Evolutionary conservation across 2,113 vertebrate species (phyloP), one percentile per base, ranked within the genome.

Genomic region (Cyprinodon variegatus): DNA sequence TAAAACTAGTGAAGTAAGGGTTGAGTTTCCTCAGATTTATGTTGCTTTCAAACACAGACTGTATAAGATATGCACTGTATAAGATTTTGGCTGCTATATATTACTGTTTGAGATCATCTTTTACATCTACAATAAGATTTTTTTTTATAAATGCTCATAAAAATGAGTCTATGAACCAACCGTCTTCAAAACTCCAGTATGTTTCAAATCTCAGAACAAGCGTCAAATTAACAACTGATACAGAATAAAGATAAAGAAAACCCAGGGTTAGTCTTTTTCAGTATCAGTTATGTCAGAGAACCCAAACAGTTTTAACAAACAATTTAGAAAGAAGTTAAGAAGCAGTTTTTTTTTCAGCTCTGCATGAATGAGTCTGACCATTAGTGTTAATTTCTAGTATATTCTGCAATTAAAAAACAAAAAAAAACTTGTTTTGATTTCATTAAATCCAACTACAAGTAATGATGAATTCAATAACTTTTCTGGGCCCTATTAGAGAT

Each of bases 1-100:
- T 15, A 72, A 10, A 62, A 40, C 38, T 50, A 65, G 40, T 81
- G 57, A 57, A 59, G 29, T 15, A 17, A 48, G 61, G 15, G 66
- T 70, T 13, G 15, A 76, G 65, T 40, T 0, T 2, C 43, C 43
- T 53, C 53, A 63, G 65, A 78, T 68, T 60, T 12, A 14, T 10
- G 36, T 43, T 11, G 4, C n/a, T 29, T 8, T 20, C 2, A 8
- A 37, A 29, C 15, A 14, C 20, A 17, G 48, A 6, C 6, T 53
- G 17, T 15, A 53, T 20, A 53, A 57, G 20, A 57, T 57, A n/a
- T 9, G 17, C 14, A 4, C 50, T 20, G 7, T 17, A 8, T 7
- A 57, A 20, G 43, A 11, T 45, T 45, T 45, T 45, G 50, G 1
- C 50, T n/a, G 50, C 29, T 29, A 57, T 57, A 10, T 15, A 4